These are phyloP conservation scores for Myotis myotis DNA, from an alignment of 2,797 vertebrate species.

Conservation along the genomic window DNA sequence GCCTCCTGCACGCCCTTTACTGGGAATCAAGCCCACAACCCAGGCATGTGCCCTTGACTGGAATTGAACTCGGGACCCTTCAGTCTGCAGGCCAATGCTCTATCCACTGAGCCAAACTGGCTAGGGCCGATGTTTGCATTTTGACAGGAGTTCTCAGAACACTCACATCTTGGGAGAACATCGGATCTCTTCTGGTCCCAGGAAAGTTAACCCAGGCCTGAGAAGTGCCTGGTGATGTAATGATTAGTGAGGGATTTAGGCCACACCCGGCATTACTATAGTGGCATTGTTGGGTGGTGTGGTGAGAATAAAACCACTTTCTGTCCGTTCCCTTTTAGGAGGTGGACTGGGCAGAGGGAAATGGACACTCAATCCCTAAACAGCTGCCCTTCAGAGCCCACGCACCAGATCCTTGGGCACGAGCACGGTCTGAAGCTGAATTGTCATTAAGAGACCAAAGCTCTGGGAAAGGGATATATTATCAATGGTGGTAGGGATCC, in stretches of 20 bases:
- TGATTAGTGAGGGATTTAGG: no score
- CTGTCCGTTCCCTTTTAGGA: background rate
- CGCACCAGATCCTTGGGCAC: accelerated
- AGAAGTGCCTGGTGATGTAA: accelerated
- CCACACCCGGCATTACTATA: accelerated
- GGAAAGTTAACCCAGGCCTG: background rate
- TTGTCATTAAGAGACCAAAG: background rate
- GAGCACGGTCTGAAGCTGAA: background rate
- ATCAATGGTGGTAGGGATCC: background rate
- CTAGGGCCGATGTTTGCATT: no score
- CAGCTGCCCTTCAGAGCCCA: background rate
- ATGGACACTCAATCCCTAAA: background rate
- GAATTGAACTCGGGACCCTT: no score
- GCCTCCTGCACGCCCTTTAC: no score
- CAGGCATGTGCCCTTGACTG: no score
- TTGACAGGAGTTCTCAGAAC: background rate
- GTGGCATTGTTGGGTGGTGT: background rate
- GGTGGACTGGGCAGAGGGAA: background rate
- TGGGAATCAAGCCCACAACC: no score
- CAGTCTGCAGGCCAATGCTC: no score
- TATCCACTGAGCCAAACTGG: no score
- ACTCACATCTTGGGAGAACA: background rate
- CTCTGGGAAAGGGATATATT: background rate
- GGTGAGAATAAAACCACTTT: background rate
- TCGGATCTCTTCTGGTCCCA: accelerated